Evolutionary conservation across 2,888 invertebrate genomes (phyloP).

Genomic region (Fragum sueziense): DNA sequence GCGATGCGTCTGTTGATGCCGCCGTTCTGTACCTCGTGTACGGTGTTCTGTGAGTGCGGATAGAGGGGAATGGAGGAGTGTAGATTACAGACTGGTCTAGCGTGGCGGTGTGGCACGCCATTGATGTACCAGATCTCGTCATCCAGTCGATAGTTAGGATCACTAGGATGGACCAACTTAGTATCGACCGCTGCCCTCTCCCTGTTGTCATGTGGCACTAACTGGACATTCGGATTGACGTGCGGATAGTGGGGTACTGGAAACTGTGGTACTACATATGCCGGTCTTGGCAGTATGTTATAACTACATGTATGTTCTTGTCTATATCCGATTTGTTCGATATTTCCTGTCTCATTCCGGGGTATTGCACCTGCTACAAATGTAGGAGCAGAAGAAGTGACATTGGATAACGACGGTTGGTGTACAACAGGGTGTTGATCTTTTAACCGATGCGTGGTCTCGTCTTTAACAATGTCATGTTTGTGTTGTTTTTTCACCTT

Average conservation of each 20-base stretch:
- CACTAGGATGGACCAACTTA: background rate
- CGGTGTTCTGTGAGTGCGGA: background rate
- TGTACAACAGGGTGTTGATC: background rate
- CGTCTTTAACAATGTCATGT: background rate
- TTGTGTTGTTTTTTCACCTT: background rate
- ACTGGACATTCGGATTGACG: background rate
- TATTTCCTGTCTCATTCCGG: background rate
- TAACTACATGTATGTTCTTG: background rate
- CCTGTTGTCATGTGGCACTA: background rate
- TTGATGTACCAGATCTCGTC: conserved; percentile 55
- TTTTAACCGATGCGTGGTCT: background rate
- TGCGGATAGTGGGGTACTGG: background rate
- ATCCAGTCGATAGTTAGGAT: conserved; percentile 26
- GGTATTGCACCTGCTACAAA: background rate
- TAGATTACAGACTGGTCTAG: conserved; percentile 14
- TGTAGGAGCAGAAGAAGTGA: background rate
- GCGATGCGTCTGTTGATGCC: conserved; percentile 15
- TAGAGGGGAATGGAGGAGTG: background rate
- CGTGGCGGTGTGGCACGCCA: conserved; percentile 43
- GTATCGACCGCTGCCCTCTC: background rate
- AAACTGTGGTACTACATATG: background rate
- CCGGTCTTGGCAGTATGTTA: background rate
- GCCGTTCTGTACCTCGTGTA: background rate
- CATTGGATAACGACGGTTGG: background rate
- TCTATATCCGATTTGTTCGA: background rate